These are phyloP conservation scores for Alethe castanea DNA, from an alignment of 2,113 vertebrate genomes.

Conservation along the genomic window DNA sequence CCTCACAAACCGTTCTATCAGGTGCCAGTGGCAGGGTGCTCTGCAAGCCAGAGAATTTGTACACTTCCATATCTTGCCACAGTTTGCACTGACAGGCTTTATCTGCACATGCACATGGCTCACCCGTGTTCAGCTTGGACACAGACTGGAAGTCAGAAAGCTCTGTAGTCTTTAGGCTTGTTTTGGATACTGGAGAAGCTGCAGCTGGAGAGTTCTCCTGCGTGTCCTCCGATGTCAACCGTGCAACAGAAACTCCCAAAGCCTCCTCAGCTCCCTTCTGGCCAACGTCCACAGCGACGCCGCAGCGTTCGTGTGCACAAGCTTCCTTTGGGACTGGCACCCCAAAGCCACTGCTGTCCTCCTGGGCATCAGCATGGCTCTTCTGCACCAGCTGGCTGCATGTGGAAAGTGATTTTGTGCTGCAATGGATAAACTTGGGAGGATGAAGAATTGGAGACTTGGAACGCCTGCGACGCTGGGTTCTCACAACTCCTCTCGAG, in stretches of 20 bases:
- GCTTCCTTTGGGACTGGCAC: constrained; percentile 70
- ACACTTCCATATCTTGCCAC: constrained; percentile 91
- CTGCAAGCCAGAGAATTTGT: constrained; percentile 93
- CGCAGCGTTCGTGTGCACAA: constrained; percentile 18
- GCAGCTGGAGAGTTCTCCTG: constrained; percentile 38
- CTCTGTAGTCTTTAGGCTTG: constrained; percentile 53
- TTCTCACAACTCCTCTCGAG: constrained; percentile 81
- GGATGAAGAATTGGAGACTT: constrained; percentile 96
- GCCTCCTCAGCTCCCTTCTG: constrained; percentile 54
- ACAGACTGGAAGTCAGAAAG: constrained; percentile 86
- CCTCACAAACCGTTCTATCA: constrained; percentile 75
- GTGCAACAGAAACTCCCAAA: constrained; percentile 36
- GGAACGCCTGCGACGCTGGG: constrained; percentile 87
- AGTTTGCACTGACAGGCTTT: constrained; percentile 76
- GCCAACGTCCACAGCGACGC: constrained; percentile 54
- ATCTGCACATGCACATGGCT: constrained; percentile 55
- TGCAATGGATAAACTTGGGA: constrained; percentile 93
- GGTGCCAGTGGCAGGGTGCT: constrained; percentile 75
- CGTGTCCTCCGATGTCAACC: background rate
- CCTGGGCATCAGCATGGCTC: constrained; percentile 70
- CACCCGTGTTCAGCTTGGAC: constrained; percentile 73
- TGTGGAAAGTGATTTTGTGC: constrained; percentile 68
- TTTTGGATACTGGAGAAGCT: constrained; percentile 20
- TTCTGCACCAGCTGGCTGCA: constrained; percentile 79
- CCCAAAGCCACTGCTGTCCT: constrained; percentile 50